Evolutionary conservation across 2,113 vertebrate species (phyloP), one percentile per base, ranked within the genome.

Genomic region (Hemicordylus capensis): DNA sequence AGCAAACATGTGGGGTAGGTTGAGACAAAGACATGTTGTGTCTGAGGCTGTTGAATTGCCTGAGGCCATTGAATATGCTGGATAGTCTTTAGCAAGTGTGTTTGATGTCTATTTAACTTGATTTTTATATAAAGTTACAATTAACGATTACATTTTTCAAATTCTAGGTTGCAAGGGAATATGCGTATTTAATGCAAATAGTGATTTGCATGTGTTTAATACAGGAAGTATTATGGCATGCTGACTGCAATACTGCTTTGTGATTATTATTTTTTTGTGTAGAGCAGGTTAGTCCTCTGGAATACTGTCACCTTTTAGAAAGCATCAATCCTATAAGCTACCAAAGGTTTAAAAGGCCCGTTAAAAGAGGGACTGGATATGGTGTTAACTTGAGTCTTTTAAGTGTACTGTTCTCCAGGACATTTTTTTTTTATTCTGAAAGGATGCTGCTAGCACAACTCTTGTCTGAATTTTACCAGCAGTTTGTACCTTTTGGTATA

Each of bases 261-360:
- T 20, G 1, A 9, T 11, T 46, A 10, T 0, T 51, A 26, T 39
- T 42, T 28, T 70, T 12, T 24, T 2, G n/a, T n/a, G n/a, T n/a
- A n/a, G n/a, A n/a, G n/a, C n/a, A n/a, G n/a, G n/a, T 66, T 42
- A 46, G 51, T 80, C 83, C 54, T 34, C 31, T 56, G 19, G 51
- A 34, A 17, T 56, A 64, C 42, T 6, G 58, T 31, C 73, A 77
- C 46, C 17, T 31, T 73, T 86, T 85, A 78, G 79, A 54, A 91
- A 37, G 59, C 51, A 59, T 70, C n/a, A 34, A n/a, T 85, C 79
- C 59, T 39, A 2, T 70, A 22, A 88, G 8, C 28, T 46, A 34
- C 80, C 51, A 54, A 15, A 15, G 17, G 51, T 15, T 54, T 14
- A 15, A 54, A 15, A 54, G 51, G 51, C 10, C 51, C n/a, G 17